phyloP scores from a whole-genome alignment of 37 sponge, comb jelly and placozoan species.

The Cliona cf. orientalis region DNA sequence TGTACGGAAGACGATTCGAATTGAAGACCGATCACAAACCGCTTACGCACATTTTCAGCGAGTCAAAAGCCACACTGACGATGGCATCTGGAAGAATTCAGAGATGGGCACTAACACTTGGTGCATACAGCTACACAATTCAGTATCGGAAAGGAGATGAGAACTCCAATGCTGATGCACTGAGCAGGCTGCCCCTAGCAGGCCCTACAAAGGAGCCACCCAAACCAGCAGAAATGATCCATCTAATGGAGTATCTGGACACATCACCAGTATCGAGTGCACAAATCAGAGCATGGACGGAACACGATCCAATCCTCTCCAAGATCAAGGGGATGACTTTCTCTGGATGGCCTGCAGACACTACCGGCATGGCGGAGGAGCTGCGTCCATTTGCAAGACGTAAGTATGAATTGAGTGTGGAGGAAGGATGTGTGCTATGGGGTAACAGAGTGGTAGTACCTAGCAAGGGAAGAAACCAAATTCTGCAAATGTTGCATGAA shows the following conservation, averaged over 20 bases:
- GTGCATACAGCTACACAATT: constrained; percentile 47
- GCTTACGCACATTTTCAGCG: constrained; percentile 17
- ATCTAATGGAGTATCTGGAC: constrained; percentile 4
- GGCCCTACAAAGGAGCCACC: neutral
- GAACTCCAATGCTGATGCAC: constrained; percentile 36
- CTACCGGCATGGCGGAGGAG: too few species aligned
- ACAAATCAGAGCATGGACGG: constrained; percentile 24
- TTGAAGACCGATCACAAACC: constrained; percentile 47
- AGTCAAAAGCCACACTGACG: constrained; percentile 2
- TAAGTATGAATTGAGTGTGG: too few species aligned
- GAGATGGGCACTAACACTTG: constrained; percentile 26
- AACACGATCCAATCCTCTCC: neutral
- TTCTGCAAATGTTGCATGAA: constrained; percentile 10
- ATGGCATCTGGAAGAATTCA: constrained; percentile 38
- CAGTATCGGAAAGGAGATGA: constrained; percentile 23
- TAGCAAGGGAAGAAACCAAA: constrained; percentile 1
- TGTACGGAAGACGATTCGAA: constrained; percentile 13
- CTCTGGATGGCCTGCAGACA: constrained; percentile 14
- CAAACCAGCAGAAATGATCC: constrained; percentile 8
- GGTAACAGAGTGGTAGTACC: constrained; percentile 3
- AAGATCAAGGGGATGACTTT: neutral
- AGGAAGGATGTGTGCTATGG: constrained; percentile 13
- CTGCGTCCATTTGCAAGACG: too few species aligned
- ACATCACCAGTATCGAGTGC: neutral
- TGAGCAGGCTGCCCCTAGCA: constrained; percentile 32